phyloP scores from a whole-genome alignment of 2,888 invertebrate species.

The Junonia oenone region DNA sequence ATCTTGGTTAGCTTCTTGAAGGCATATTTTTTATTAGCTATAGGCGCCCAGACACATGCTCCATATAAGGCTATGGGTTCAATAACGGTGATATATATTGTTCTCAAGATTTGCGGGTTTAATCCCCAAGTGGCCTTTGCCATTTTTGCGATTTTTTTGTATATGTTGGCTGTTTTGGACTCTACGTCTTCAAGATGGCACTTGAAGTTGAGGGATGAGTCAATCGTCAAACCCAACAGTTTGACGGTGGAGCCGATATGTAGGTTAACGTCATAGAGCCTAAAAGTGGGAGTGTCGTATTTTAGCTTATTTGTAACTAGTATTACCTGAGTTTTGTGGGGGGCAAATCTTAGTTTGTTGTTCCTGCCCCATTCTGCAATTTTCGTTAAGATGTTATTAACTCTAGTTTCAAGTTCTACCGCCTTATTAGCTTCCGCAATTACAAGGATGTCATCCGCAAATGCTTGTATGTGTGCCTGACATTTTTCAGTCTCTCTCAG shows the following conservation, averaged over 20 bases:
- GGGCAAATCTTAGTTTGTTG: conserved; percentile 26
- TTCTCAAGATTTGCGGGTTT: not conserved
- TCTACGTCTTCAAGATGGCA: not conserved
- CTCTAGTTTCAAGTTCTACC: conserved; percentile 5
- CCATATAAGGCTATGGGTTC: not conserved
- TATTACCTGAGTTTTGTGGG: conserved; percentile 21
- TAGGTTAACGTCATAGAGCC: not conserved
- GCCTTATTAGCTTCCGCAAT: not conserved
- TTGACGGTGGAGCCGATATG: no score
- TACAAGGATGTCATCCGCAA: conserved; percentile 26
- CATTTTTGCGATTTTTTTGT: not conserved
- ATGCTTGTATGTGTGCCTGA: not conserved
- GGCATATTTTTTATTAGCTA: not conserved
- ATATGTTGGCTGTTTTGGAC: not conserved
- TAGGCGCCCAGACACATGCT: not conserved
- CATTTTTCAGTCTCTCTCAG: not conserved
- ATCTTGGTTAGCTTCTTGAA: not conserved
- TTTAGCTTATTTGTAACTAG: conserved; percentile 18
- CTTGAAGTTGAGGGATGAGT: not conserved
- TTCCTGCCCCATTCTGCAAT: conserved; percentile 19
- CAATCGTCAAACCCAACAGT: not conserved
- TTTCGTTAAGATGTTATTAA: no score
- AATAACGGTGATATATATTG: not conserved
- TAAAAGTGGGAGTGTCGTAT: conserved; percentile 3
- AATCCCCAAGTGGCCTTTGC: no score